Evolutionary conservation across 2,888 invertebrate genomes (phyloP).

Genomic region (Uloborus plumipes): DNA sequence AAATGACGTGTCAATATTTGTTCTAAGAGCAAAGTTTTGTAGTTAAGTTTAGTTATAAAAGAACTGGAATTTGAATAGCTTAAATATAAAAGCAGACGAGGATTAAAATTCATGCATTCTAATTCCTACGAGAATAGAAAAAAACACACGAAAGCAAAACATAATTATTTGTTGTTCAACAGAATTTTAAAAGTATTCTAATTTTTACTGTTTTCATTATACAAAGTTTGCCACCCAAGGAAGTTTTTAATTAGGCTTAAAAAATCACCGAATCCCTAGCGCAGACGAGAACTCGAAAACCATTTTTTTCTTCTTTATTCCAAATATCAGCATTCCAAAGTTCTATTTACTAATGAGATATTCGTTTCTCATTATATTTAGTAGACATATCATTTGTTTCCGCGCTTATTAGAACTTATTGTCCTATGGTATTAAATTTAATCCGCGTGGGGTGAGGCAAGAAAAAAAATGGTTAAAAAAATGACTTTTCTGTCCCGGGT

Average conservation of each 20-base stretch:
- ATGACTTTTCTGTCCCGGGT: neutral
- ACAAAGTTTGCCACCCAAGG: constrained; percentile 27
- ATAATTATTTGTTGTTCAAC: neutral
- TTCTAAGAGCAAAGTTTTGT: neutral
- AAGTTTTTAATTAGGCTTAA: constrained; percentile 60
- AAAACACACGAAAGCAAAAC: neutral
- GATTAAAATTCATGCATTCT: constrained; percentile 1
- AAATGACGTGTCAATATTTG: constrained; percentile 29
- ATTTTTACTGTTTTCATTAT: constrained; percentile 37
- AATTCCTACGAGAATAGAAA: neutral
- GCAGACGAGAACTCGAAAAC: neutral
- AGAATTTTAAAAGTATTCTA: constrained; percentile 33
- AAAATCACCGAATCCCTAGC: constrained; percentile 4
- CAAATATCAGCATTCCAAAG: neutral
- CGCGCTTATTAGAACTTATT: constrained; percentile 50
- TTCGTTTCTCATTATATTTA: constrained; percentile 51
- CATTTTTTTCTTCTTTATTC: neutral
- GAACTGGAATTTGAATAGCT: neutral
- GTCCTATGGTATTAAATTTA: constrained; percentile 54
- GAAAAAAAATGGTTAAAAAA: neutral
- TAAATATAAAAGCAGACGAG: neutral
- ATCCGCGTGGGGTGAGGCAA: constrained; percentile 42
- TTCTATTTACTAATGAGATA: constrained; percentile 56
- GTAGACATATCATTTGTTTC: constrained; percentile 48
- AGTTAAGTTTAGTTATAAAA: neutral